Percentiles rank a stretch among this genome's conserved stretches.
These are phyloP conservation scores for Drosophila nigritarsus DNA, from an alignment of 2,888 invertebrate species.

Conservation along the genomic window DNA sequence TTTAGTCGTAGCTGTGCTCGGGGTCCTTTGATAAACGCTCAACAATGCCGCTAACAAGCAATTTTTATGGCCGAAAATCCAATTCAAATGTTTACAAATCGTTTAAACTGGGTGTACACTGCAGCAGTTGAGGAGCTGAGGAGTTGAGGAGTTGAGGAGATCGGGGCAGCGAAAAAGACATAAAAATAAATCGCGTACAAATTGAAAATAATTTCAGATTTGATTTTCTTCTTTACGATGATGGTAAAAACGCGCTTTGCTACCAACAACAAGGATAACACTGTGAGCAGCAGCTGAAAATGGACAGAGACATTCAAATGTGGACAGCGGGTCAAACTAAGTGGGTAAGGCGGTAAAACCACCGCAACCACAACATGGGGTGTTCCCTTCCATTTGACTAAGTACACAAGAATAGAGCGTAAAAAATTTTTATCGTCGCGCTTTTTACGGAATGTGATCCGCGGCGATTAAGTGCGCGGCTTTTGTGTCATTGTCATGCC, in stretches of 20 bases:
- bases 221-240: constrained; percentile 82
- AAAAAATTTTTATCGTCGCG: constrained; percentile 80
- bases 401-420: constrained; percentile 77
- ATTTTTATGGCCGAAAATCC: constrained; percentile 81
- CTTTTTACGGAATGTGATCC: constrained; percentile 83
- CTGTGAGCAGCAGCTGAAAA: constrained; percentile 27
- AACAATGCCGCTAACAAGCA: constrained; percentile 72
- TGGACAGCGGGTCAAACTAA: constrained; percentile 59
- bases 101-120: constrained; percentile 75
- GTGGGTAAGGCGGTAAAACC: constrained; percentile 32
- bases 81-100: constrained; percentile 84
- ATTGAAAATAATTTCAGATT: constrained; percentile 84
- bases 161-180: constrained; percentile 62
- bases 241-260: constrained; percentile 58
- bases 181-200: constrained; percentile 84
- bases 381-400: constrained; percentile 74
- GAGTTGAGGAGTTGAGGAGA: constrained; percentile 4
- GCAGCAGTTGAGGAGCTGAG: neutral
- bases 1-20: constrained; percentile 37
- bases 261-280: constrained; percentile 32
- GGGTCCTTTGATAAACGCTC: constrained; percentile 63
- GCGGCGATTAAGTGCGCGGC: constrained; percentile 83
- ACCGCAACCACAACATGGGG: constrained; percentile 33
- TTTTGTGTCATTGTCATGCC: constrained; percentile 82
- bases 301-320: constrained; percentile 63